A percentile compares a stretch with the other conserved stretches of the same genome.
These are phyloP conservation scores for Agapostemon virescens DNA, from an alignment of 2,888 invertebrate species.

Conservation along the genomic window DNA sequence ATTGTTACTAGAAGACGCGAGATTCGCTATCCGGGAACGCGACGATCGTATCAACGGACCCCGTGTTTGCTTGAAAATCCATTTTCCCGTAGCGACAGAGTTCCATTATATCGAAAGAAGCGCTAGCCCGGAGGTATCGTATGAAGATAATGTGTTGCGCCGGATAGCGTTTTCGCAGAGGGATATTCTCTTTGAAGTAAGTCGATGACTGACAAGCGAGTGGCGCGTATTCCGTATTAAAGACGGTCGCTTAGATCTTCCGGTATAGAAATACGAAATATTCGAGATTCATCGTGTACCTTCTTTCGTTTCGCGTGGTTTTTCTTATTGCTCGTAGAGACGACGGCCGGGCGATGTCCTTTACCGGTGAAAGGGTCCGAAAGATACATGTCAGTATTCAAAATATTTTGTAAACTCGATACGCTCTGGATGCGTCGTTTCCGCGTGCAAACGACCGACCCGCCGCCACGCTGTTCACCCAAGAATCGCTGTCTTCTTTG, in stretches of 20 bases:
- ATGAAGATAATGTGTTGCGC: conserved; percentile 10
- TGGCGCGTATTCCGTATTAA: conserved; percentile 5
- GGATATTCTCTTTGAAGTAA: neutral
- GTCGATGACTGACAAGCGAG: conserved; percentile 12
- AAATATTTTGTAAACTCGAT: conserved; percentile 26
- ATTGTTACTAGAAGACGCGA: neutral
- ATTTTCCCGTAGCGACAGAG: neutral
- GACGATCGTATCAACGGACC: neutral
- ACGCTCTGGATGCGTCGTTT: neutral
- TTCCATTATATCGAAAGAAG: neutral
- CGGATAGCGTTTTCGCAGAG: neutral
- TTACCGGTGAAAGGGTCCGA: neutral
- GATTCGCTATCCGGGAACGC: neutral
- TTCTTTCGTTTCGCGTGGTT: neutral
- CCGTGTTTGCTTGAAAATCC: conserved; percentile 6
- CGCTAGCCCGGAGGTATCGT: neutral
- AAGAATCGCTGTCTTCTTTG: conserved; percentile 54
- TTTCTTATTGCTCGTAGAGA: neutral
- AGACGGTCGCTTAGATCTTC: neutral
- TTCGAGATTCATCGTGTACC: neutral
- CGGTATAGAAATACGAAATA: neutral
- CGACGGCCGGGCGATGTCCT: neutral
- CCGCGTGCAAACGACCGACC: neutral
- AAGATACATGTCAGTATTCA: neutral
- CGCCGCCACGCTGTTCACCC: conserved; percentile 40